These are phyloP conservation scores for Notodonta dromedarius DNA, from an alignment of 2,888 invertebrate species.

Conservation along the genomic window DNA sequence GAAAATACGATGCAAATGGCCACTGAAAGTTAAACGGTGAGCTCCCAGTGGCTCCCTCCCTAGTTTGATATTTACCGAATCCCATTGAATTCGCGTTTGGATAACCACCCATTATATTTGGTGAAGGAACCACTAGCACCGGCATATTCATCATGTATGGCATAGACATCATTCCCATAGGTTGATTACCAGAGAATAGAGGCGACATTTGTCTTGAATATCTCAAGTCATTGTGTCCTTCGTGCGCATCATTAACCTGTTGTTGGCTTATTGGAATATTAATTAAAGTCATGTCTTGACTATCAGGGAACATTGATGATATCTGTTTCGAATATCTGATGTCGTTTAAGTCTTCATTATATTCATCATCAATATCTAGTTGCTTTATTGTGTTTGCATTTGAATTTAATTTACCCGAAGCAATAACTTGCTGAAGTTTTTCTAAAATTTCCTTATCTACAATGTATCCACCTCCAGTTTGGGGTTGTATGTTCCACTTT, in stretches of 20 bases:
- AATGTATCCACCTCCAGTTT: conserved; percentile 52
- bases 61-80: conserved; percentile 47
- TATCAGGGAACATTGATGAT: conserved; percentile 21
- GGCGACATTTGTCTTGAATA: conserved; percentile 46
- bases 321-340: conserved; percentile 3
- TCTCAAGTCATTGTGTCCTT: conserved; percentile 32
- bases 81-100: conserved; percentile 46
- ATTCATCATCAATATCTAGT: conserved; percentile 44
- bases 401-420: conserved; percentile 60
- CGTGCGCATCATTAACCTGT: conserved; percentile 44
- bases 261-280: conserved; percentile 45
- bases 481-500: conserved; percentile 55
- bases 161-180: conserved; percentile 34
- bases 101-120: conserved; percentile 42
- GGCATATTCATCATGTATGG: conserved; percentile 67
- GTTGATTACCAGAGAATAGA: conserved; percentile 33
- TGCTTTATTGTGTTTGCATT: conserved; percentile 38
- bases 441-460: conserved; percentile 67
- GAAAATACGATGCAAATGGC: conserved; percentile 82
- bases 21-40: conserved; percentile 63
- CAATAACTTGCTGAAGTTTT: conserved; percentile 70
- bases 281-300: conserved; percentile 32
- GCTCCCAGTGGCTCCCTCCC: conserved; percentile 45
- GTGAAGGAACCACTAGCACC: conserved; percentile 57
- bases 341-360: conserved; percentile 26